These are phyloP conservation scores for Dicranocentrus wangi DNA, from an alignment of 2,888 invertebrate genomes.

Conservation along the genomic window DNA sequence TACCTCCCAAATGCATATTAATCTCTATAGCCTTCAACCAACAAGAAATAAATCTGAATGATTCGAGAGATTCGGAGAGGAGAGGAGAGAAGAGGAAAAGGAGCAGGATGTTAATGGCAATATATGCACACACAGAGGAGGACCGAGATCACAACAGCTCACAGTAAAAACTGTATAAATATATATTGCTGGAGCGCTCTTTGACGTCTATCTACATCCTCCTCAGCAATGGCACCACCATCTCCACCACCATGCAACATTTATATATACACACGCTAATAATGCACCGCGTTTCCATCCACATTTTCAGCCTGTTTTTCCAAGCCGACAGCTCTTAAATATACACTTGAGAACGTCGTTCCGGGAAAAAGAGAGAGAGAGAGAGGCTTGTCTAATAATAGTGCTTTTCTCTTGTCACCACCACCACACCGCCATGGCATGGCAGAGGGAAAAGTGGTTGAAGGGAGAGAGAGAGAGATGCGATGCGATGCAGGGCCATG, in stretches of 20 bases:
- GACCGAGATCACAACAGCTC: not conserved
- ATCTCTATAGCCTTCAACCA: slow-evolving; percentile 67
- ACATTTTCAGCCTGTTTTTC: slow-evolving; percentile 8
- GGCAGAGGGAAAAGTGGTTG: too few relatives aligned
- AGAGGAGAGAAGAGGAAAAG: not conserved
- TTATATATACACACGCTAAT: too few relatives aligned
- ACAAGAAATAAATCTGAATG: slow-evolving; percentile 67
- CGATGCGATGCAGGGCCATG: not conserved
- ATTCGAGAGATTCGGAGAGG: slow-evolving; percentile 19
- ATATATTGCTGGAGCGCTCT: not conserved
- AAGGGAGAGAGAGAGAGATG: not conserved
- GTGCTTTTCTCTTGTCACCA: too few relatives aligned
- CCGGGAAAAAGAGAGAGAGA: not conserved
- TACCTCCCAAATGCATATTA: slow-evolving; percentile 69
- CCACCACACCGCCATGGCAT: too few relatives aligned
- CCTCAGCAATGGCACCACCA: too few relatives aligned
- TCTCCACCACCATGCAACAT: too few relatives aligned
- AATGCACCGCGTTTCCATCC: too few relatives aligned
- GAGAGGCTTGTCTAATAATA: not conserved
- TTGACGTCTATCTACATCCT: slow-evolving; percentile 2
- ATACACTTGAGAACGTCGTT: slow-evolving; percentile 40
- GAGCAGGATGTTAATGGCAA: too few relatives aligned
- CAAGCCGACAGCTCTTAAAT: slow-evolving; percentile 50
- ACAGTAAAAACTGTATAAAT: not conserved
- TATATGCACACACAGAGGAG: not conserved